These are phyloP conservation scores for Beris chalybata DNA, from an alignment of 2,888 invertebrate genomes.

Conservation along the genomic window DNA sequence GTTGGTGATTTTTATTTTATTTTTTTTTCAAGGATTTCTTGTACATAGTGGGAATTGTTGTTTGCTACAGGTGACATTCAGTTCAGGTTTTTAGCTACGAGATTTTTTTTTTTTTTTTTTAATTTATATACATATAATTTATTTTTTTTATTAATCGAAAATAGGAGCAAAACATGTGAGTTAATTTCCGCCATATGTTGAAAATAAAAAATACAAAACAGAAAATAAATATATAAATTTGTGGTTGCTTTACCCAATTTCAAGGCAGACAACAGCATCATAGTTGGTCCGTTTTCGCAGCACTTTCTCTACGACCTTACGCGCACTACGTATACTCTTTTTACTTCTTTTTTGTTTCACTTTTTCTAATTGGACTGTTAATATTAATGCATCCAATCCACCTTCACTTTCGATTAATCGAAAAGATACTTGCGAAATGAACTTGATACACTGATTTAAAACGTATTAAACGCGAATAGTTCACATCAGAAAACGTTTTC, in stretches of 20 bases:
- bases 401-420: constrained; percentile 8
- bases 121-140: neutral
- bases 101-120: neutral
- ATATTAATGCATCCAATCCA: constrained; percentile 9
- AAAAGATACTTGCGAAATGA: too few species aligned
- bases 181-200: neutral
- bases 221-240: neutral
- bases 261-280: constrained; percentile 56
- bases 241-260: constrained; percentile 51
- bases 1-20: constrained; percentile 1
- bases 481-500: too few species aligned
- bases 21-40: constrained; percentile 32
- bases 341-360: too few species aligned
- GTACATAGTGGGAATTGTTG: constrained; percentile 28
- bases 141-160: neutral
- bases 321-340: neutral
- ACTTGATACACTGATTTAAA: too few species aligned
- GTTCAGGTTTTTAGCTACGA: constrained; percentile 14
- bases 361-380: too few species aligned
- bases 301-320: constrained; percentile 29
- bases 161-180: neutral
- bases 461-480: too few species aligned
- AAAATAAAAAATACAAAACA: neutral
- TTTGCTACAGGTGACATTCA: constrained; percentile 33
- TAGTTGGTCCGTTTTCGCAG: constrained; percentile 42